phyloP scores from a whole-genome alignment of 2,113 vertebrate species.

The Drymodes brunneopygia region DNA sequence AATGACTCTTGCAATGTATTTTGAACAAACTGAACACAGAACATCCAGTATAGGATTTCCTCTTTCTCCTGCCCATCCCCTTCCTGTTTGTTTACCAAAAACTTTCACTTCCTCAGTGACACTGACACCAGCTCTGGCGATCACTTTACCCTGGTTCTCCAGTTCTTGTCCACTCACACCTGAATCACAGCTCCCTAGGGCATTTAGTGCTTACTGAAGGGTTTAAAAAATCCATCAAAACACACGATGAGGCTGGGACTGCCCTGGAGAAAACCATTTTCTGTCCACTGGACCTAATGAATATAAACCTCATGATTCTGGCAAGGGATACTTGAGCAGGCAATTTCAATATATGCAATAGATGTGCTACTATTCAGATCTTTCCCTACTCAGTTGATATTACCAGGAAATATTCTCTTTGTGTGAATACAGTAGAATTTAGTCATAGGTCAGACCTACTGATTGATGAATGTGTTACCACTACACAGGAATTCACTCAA shows the following conservation, averaged over 20 bases:
- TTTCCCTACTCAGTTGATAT: not conserved
- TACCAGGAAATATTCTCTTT: not conserved
- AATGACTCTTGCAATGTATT: not conserved
- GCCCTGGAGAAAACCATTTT: not conserved
- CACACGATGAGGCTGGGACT: not conserved
- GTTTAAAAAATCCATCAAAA: not conserved
- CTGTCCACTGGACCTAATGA: not conserved
- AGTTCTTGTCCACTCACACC: not conserved
- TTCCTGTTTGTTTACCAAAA: conserved; percentile 31
- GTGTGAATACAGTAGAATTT: not conserved
- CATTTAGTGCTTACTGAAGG: not conserved
- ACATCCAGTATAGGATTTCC: conserved; percentile 28
- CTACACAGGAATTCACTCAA: not conserved
- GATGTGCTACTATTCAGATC: not conserved
- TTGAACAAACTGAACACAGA: not conserved
- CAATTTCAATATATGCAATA: not conserved
- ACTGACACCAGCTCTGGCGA: not conserved
- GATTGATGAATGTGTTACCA: not conserved
- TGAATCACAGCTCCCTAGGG: not conserved
- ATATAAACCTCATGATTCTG: not conserved
- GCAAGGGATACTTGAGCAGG: not conserved
- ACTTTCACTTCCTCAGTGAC: conserved; percentile 47
- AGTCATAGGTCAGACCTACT: not conserved
- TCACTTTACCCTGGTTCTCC: not conserved
- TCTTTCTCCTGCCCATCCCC: conserved; percentile 45